These are phyloP conservation scores for Macaria liturata DNA, from an alignment of 2,888 invertebrate species.

Conservation along the genomic window DNA sequence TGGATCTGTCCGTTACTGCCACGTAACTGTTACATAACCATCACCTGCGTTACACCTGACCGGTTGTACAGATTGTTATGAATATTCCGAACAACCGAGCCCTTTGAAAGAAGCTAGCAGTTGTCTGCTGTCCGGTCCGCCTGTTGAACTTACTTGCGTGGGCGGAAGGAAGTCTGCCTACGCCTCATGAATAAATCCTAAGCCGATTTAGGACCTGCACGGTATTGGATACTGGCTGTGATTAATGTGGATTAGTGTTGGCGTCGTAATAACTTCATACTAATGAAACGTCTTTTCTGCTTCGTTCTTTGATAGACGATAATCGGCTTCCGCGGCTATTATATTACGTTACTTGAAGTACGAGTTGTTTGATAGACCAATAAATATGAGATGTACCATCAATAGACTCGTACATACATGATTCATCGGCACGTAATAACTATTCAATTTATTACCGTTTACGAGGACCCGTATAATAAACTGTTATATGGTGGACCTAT, in stretches of 20 bases:
- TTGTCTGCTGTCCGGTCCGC: slow-evolving; percentile 1
- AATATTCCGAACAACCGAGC: slow-evolving; percentile 4
- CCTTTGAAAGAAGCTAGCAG: not conserved
- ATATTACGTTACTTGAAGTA: too few species aligned
- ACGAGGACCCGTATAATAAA: slow-evolving; percentile 4
- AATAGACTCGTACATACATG: too few species aligned
- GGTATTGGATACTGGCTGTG: slow-evolving; percentile 3
- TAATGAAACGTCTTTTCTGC: too few species aligned
- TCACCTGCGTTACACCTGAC: slow-evolving; percentile 15
- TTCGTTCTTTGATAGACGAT: too few species aligned
- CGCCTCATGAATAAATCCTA: slow-evolving; percentile 22
- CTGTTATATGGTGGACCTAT: slow-evolving; percentile 1
- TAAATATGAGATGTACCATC: too few species aligned
- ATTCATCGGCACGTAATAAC: not conserved
- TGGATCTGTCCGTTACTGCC: slow-evolving; percentile 10
- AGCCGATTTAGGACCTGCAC: slow-evolving; percentile 12
- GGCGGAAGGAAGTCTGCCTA: slow-evolving; percentile 34
- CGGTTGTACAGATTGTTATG: slow-evolving; percentile 11
- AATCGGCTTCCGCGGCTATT: too few species aligned
- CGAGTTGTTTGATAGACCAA: too few species aligned
- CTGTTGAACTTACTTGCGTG: slow-evolving; percentile 17
- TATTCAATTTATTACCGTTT: not conserved
- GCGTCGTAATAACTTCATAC: not conserved
- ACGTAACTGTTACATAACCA: slow-evolving; percentile 11
- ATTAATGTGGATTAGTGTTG: slow-evolving; percentile 5